Conservation (phyloP, 2,888 invertebrate genomes). For the Allacma fusca region DNA sequence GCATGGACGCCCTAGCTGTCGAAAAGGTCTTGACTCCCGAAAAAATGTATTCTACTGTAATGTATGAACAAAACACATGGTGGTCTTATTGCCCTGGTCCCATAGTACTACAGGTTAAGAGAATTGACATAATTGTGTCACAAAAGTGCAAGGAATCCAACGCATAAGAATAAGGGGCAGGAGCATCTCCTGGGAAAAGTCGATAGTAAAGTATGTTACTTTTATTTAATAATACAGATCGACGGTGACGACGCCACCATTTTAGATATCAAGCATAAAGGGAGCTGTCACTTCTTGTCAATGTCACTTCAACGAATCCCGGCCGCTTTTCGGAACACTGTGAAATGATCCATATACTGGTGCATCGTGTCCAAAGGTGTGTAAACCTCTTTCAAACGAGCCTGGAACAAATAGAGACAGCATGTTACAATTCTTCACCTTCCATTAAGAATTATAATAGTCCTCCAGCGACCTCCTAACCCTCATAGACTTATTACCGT, state of each 20-base stretch:
- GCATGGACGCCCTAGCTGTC: neutral
- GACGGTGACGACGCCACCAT: neutral
- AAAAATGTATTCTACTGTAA: neutral
- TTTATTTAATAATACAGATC: conserved; percentile 1
- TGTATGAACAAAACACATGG: neutral
- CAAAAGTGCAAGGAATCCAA: neutral
- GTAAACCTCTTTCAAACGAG: conserved; percentile 83
- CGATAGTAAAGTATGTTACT: neutral
- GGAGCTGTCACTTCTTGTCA: neutral
- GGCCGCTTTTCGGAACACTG: conserved; percentile 81
- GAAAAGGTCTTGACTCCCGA: neutral
- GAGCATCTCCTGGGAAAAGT: neutral
- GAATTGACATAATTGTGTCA: neutral
- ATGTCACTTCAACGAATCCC: conserved; percentile 65
- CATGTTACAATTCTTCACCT: neutral
- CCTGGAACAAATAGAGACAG: conserved; percentile 65
- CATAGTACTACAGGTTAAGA: neutral
- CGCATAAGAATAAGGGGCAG: neutral
- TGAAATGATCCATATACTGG: conserved; percentile 94
- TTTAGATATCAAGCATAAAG: neutral
- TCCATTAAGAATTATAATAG: neutral
- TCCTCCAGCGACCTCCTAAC: neutral
- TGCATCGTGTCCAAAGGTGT: conserved; percentile 91
- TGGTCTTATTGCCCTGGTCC: neutral
- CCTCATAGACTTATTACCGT: neutral